Base-by-base conservation (phyloP, 2,113 vertebrate species). In the Heterotis niloticus region DNA sequence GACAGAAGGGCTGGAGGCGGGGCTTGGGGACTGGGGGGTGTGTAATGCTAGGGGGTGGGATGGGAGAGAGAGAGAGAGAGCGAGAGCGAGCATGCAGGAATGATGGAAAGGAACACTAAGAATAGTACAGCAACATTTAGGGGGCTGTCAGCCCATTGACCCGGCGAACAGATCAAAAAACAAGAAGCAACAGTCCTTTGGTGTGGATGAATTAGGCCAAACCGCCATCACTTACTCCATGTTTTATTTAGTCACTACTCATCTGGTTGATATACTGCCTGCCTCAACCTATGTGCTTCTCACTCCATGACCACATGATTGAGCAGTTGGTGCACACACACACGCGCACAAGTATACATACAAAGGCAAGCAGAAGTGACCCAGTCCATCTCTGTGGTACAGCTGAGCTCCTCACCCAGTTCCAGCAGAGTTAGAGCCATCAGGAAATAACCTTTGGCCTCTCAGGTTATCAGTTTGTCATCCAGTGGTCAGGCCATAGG, bases 361-460 rank as follows among this genome's bases (percentile, higher is more conserved):
- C 29, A 54, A 54, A 28, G 44, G 64, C 64, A 70, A 64, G 70
- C 76, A 78, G 34, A 65, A 59, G 78, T 78, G 80, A 80, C 81
- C 82, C 51, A 65, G 68, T 71, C 73, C 29, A 57, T 64, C 65
- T 74, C 59, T 74, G 78, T 1, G 9, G 51, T 51, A 69, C 79
- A 84, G 79, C 81, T 84, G 79, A 82, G 78, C 70, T 51, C 69
- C 59, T 26, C 75, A 65, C 20, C 23, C 14, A 26, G 56, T 44
- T 60, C 64, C 52, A 20, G 64, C 67, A 79, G 57, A 64, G 59
- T 10, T 62, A 18, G 56, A 65, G 56, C 75, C 69, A 65, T 81
- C 69, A 75, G 71, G 12, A 51, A 59, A 71, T 67, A 29, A 66
- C 75, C 65, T 82, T 57, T 84, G 77, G 74, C 54, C 69, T 62